These are phyloP conservation scores for Oegoconia quadripuncta DNA, from an alignment of 2,888 invertebrate species.

Conservation along the genomic window DNA sequence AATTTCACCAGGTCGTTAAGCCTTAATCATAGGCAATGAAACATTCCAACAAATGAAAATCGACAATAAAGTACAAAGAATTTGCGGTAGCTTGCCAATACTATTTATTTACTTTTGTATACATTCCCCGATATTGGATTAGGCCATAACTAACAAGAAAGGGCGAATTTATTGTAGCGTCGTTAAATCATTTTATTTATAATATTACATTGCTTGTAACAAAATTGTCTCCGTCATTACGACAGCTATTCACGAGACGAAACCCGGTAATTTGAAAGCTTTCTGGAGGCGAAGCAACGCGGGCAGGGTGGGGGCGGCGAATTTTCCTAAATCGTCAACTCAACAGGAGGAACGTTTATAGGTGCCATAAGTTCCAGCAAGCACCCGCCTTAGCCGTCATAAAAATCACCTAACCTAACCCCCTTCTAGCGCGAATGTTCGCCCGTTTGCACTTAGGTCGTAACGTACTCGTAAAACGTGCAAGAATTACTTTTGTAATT, in stretches of 20 bases:
- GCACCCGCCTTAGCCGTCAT: slow-evolving; percentile 56
- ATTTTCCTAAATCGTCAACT: slow-evolving; percentile 69
- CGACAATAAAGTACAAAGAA: too few relatives aligned
- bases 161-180: slow-evolving; percentile 31
- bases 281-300: slow-evolving; percentile 38
- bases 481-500: slow-evolving; percentile 9
- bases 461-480: slow-evolving; percentile 15
- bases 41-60: too few relatives aligned
- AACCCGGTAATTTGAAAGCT: slow-evolving; percentile 66
- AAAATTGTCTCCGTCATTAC: slow-evolving; percentile 56
- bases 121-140: slow-evolving; percentile 6
- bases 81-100: too few relatives aligned
- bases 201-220: slow-evolving; percentile 42
- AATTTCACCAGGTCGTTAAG: too few relatives aligned
- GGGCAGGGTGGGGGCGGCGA: slow-evolving; percentile 31
- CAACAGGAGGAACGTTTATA: slow-evolving; percentile 62
- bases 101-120: not conserved
- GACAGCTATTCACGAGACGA: slow-evolving; percentile 57
- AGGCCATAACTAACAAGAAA: slow-evolving; percentile 5
- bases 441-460: slow-evolving; percentile 33
- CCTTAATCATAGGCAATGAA: not conserved
- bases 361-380: slow-evolving; percentile 65
- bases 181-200: slow-evolving; percentile 54
- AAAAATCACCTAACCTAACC: slow-evolving; percentile 62
- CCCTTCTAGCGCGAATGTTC: slow-evolving; percentile 32